Base-by-base conservation (phyloP, 2,888 invertebrate species). In the Frankliniella intonsa region DNA sequence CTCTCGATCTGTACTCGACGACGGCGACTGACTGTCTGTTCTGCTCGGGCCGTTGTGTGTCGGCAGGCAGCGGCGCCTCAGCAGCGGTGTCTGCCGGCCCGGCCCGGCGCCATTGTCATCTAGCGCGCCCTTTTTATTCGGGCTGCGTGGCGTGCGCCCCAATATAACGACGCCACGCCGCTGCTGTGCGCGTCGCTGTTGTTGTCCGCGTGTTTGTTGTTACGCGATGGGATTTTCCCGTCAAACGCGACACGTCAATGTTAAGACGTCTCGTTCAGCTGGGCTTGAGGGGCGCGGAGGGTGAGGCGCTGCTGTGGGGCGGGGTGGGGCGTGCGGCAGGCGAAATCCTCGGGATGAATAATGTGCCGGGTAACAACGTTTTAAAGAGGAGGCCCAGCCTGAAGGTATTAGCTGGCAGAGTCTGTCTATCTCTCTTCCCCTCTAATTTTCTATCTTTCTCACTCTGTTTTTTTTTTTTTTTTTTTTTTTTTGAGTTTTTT, bases 231-330 rank as follows among this genome's bases (percentile, higher is more conserved):
- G 69, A 76, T 76, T 76, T 76, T 22, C 69, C 25, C 69, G 69
- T 76, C 69, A 76, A 76, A 76, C 69, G 22, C 69, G 69, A 76
- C 69, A 62, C 62, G 62, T 62, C 69, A 76, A 22, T 25, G 69
- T 76, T 25, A 76, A 25, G 69, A 76, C 69, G 25, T 76, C 69
- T 25, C 25, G 69, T 25, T 25, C 69, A 25, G 22, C 25, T 25
- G 22, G 12, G 22, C 69, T 3, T 3, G 22, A 22, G 22, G 7
- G 69, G 69, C 5, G 22, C 10, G 9, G 65, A n/a, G 65, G 38
- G 38, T 38, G 38, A 38, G 38, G 38, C 5, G 38, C 3, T 38
- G 38, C 3, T 3, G 38, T 38, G 38, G 38, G 38, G 38, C 38
- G 38, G 38, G 38, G 38, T 38, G 38, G 38, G 38, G 38, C 38